Conservation (phyloP, 2,888 invertebrate species). For the Spilosoma lubricipeda region DNA sequence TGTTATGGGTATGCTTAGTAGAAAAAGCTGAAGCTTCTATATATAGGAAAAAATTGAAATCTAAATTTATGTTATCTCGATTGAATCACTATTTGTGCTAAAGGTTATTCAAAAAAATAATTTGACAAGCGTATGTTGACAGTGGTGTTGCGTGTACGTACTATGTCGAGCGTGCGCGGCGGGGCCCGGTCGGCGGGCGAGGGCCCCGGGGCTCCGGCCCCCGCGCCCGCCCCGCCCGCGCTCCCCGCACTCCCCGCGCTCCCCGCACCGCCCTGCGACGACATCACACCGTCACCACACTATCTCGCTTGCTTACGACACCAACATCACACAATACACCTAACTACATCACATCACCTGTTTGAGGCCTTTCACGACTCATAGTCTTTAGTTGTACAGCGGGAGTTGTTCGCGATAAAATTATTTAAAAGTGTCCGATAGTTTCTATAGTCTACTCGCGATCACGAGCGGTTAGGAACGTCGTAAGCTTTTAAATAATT, state of each 20-base stretch:
- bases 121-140: background rate
- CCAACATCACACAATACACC: too few species aligned
- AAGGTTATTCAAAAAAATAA: too few species aligned
- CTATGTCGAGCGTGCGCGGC: slow-evolving; percentile 61
- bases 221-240: background rate
- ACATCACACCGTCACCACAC: slow-evolving; percentile 4
- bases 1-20: fast-evolving
- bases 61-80: background rate
- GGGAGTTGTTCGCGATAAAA: too few species aligned
- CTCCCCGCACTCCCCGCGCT: slow-evolving; percentile 22
- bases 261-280: slow-evolving; percentile 14
- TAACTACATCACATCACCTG: too few species aligned
- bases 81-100: background rate
- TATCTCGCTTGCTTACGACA: slow-evolving; percentile 11
- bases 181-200: slow-evolving; percentile 32
- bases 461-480: too few species aligned
- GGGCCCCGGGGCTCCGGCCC: slow-evolving; percentile 26
- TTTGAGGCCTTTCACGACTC: too few species aligned
- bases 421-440: too few species aligned
- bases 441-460: too few species aligned
- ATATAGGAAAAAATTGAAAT: too few species aligned
- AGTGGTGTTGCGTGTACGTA: slow-evolving; percentile 55
- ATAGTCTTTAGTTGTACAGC: too few species aligned
- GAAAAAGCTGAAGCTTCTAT: background rate
- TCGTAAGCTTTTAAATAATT: too few species aligned